A percentile compares a stretch with the other conserved stretches of the same genome.
phyloP scores from a whole-genome alignment of 2,888 invertebrate genomes.

The Halocaridina rubra region DNA sequence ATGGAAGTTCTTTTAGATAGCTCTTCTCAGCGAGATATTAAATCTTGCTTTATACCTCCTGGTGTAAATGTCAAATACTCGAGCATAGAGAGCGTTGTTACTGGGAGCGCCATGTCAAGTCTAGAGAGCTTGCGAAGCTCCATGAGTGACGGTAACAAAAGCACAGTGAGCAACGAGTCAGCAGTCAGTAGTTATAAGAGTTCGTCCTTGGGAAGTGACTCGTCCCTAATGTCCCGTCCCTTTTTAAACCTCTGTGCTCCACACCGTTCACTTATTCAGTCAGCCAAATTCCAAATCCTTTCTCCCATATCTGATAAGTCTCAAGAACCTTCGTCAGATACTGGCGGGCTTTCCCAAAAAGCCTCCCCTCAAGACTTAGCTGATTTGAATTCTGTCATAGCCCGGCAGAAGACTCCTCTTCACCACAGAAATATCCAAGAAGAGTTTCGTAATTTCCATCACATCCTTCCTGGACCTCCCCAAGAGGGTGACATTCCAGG shows the following conservation, averaged over 20 bases:
- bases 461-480: slow-evolving; percentile 63
- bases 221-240: slow-evolving; percentile 58
- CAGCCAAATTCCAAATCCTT: slow-evolving; percentile 83
- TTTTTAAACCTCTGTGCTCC: slow-evolving; percentile 57
- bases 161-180: slow-evolving; percentile 66
- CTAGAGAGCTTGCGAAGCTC: slow-evolving; percentile 89
- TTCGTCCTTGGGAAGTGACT: slow-evolving; percentile 58
- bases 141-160: slow-evolving; percentile 88
- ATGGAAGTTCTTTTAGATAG: slow-evolving; percentile 62
- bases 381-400: slow-evolving; percentile 67
- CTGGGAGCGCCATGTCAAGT: slow-evolving; percentile 70
- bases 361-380: slow-evolving; percentile 74
- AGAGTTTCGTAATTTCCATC: slow-evolving; percentile 55
- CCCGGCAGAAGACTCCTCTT: slow-evolving; percentile 65
- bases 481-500: slow-evolving; percentile 65
- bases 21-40: slow-evolving; percentile 51
- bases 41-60: slow-evolving; percentile 42
- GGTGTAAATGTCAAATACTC: slow-evolving; percentile 49
- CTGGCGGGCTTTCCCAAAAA: slow-evolving; percentile 82
- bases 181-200: slow-evolving; percentile 52
- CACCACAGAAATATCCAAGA: slow-evolving; percentile 47
- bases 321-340: slow-evolving; percentile 85
- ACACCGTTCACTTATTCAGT: slow-evolving; percentile 68
- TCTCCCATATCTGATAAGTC: slow-evolving; percentile 92
- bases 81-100: slow-evolving; percentile 59